Percentiles rank a stretch among this genome's conserved stretches.
phyloP scores from a whole-genome alignment of 2,113 vertebrate species.

The Sminthopsis crassicaudata region DNA sequence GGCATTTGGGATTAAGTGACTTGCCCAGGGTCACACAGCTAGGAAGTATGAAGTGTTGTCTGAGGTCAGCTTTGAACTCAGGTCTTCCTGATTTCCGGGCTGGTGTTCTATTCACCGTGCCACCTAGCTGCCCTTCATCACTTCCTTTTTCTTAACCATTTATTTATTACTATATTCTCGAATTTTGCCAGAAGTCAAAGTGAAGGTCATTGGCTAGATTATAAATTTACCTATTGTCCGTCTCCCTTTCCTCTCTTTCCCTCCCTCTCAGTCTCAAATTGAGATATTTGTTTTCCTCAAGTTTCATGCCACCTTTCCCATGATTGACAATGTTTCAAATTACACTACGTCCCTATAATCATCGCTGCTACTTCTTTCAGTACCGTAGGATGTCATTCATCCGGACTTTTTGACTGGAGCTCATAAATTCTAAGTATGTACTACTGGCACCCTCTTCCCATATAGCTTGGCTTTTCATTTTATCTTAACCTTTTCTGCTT shows the following conservation, averaged over 20 bases:
- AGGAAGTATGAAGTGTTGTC: too few species aligned
- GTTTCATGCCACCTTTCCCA: background rate
- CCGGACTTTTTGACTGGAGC: background rate
- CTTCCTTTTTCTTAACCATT: background rate
- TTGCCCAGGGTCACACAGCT: too few species aligned
- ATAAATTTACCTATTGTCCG: background rate
- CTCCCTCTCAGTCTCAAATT: background rate
- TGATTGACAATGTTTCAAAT: background rate
- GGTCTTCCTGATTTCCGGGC: too few species aligned
- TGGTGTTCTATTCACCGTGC: too few species aligned
- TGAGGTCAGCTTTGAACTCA: too few species aligned
- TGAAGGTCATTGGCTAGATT: background rate
- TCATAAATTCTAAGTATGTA: background rate
- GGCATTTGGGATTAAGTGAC: too few species aligned
- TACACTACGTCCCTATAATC: background rate
- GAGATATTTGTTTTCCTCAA: background rate
- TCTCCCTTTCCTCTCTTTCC: background rate
- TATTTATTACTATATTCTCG: background rate
- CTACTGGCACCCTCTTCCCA: background rate
- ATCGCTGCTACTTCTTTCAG: background rate
- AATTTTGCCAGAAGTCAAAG: background rate
- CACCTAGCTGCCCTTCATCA: background rate
- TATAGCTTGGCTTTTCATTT: background rate
- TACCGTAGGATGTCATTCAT: background rate
- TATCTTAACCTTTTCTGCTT: background rate